These are phyloP conservation scores for Melanaphis sacchari DNA, from an alignment of 1,140 invertebrate genomes.

Conservation along the genomic window DNA sequence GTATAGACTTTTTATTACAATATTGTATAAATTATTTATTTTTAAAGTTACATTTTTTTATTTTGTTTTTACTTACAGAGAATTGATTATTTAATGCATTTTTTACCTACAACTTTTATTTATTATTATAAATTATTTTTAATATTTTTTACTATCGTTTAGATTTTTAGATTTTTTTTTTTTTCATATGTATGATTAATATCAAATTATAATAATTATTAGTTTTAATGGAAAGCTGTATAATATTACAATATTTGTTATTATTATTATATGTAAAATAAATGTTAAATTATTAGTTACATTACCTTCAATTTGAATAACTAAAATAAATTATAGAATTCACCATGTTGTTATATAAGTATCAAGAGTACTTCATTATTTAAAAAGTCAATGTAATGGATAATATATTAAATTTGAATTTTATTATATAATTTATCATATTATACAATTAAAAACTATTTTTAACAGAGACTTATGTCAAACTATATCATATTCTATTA, in stretches of 20 bases:
- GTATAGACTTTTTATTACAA: constrained; percentile 8
- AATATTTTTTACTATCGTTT: background rate
- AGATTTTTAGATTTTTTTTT: background rate
- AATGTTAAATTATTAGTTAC: background rate
- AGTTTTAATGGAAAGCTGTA: background rate
- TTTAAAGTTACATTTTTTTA: background rate
- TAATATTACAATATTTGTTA: background rate
- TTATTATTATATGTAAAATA: background rate
- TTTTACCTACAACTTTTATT: background rate
- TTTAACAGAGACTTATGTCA: background rate
- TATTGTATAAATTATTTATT: constrained; percentile 17
- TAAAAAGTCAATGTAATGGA: no score
- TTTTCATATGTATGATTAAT: background rate
- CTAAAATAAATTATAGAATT: background rate
- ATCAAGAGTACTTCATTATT: no score
- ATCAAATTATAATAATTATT: background rate
- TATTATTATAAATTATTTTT: background rate
- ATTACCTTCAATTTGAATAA: background rate
- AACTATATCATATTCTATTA: no score
- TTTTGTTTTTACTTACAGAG: background rate
- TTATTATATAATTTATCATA: no score
- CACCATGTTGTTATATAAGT: no score
- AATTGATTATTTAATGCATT: background rate
- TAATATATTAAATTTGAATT: no score
- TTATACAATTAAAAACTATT: background rate